Base-by-base conservation (phyloP, 1,140 invertebrate genomes). In the Drosophila nigrodunni region DNA sequence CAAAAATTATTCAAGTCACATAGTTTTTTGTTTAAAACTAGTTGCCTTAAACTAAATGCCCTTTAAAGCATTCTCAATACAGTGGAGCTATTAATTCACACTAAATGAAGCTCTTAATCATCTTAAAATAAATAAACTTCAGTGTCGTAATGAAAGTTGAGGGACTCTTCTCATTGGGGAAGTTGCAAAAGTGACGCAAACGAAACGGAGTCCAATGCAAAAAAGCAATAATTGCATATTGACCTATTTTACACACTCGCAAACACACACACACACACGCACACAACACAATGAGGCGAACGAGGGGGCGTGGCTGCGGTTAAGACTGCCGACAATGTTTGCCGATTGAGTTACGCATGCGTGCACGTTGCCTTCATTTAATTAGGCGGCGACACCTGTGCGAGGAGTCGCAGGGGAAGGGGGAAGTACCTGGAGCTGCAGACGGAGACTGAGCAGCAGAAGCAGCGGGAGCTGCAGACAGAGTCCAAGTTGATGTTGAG, bases 181-280 rank as follows among this genome's bases (percentile, higher is more conserved):
- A 37, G 47, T 64, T 73, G 74, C 59, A 54, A 59, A 30, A 39
- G 61, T 82, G 71, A 76, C 71, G 83, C 80, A 87, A 79, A 66
- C 76, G 73, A 58, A 74, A 65, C 82, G 67, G 64, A 47, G 65
- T 30, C 60, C 74, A 73, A 64, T 66, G 66, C 49, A 55, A 70
- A 86, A 81, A 66, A 80, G 85, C 83, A 87, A 83, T 87, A 87
- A 87, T 87, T 87, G 83, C 83, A 87, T 87, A 87, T 87, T 87
- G 83, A 87, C 83, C 83, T 67, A 87, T 88, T 88, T 87, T 77
- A 88, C 85, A 82, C 77, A 74, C 59, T 68, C 64, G 58, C 58
- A 50, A 69, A 50, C 65, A 74, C 58, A 80, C 39, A 11, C 39
- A 41, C 39, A 64, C 44, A 18, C 35, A 39, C n/a, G 5, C 6